Percentiles rank a stretch among this genome's conserved stretches.
phyloP scores from a whole-genome alignment of 1,140 invertebrate genomes.

The Sitobion miscanthi region DNA sequence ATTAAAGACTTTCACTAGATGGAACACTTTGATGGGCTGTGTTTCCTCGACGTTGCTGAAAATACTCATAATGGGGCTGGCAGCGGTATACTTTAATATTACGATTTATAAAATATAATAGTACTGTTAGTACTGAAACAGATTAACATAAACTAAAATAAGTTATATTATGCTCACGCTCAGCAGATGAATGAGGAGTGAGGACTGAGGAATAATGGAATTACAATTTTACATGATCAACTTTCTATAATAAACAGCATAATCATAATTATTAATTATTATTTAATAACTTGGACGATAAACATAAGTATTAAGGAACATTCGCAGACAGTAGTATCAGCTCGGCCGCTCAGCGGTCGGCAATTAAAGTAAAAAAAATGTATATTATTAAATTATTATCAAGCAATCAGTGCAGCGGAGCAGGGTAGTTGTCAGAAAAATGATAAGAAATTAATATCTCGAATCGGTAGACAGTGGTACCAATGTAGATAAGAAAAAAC shows the following conservation, averaged over 20 bases:
- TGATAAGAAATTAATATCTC: no score
- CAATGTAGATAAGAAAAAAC: no score
- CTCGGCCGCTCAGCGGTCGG: no score
- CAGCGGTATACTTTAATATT: background rate
- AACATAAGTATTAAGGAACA: background rate
- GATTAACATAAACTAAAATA: background rate
- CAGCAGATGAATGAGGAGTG: background rate
- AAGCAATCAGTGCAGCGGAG: background rate
- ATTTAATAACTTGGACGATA: background rate
- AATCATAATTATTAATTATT: background rate
- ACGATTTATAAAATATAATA: background rate
- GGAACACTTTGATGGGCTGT: slow-evolving; percentile 93
- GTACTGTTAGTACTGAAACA: background rate
- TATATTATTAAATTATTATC: background rate
- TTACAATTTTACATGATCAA: background rate
- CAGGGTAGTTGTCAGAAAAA: no score
- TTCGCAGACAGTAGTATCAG: background rate
- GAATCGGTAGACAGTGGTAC: no score
- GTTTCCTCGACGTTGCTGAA: slow-evolving; percentile 75
- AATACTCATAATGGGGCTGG: background rate
- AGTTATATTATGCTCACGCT: background rate
- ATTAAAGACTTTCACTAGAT: slow-evolving; percentile 78
- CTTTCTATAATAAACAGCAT: background rate
- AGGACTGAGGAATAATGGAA: background rate
- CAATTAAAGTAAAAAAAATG: background rate